These are phyloP conservation scores for Pyrrhosoma nymphula DNA, from an alignment of 2,888 invertebrate species.

Conservation along the genomic window DNA sequence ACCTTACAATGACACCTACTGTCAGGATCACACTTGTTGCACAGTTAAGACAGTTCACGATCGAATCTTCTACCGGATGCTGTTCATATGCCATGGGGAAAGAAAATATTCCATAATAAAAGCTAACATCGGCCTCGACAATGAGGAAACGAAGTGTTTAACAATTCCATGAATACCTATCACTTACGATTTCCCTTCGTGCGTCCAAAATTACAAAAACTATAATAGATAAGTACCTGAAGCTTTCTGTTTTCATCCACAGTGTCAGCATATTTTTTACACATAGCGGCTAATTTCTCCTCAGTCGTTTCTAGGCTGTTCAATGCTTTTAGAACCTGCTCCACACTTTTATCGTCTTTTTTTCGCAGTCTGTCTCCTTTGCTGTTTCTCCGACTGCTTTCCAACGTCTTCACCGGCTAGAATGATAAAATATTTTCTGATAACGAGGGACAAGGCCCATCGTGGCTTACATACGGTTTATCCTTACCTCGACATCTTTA, in stretches of 20 bases:
- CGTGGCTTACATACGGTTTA: not conserved
- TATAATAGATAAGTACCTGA: slow-evolving; percentile 72
- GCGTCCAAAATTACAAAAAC: not conserved
- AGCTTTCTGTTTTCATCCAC: slow-evolving; percentile 83
- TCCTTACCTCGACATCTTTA: slow-evolving; percentile 64
- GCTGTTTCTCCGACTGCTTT: slow-evolving; percentile 69
- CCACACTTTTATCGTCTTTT: slow-evolving; percentile 83
- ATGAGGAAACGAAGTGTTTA: too few species aligned
- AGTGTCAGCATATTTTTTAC: slow-evolving; percentile 88
- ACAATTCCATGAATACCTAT: too few species aligned
- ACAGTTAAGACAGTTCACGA: too few species aligned
- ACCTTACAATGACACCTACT: too few species aligned
- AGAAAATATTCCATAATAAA: too few species aligned
- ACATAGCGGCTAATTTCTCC: slow-evolving; percentile 85
- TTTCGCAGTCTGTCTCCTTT: slow-evolving; percentile 78
- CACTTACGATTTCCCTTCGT: too few species aligned
- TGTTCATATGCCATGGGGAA: too few species aligned
- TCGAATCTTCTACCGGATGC: too few species aligned
- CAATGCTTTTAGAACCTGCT: slow-evolving; percentile 84
- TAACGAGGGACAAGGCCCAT: not conserved
- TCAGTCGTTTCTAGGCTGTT: slow-evolving; percentile 80
- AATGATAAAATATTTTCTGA: not conserved
- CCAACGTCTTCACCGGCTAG: slow-evolving; percentile 38
- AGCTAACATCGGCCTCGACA: too few species aligned
- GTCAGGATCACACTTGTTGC: too few species aligned